Conservation (phyloP, 2,797 vertebrate species). For the Lacerta bilineata region DNA sequence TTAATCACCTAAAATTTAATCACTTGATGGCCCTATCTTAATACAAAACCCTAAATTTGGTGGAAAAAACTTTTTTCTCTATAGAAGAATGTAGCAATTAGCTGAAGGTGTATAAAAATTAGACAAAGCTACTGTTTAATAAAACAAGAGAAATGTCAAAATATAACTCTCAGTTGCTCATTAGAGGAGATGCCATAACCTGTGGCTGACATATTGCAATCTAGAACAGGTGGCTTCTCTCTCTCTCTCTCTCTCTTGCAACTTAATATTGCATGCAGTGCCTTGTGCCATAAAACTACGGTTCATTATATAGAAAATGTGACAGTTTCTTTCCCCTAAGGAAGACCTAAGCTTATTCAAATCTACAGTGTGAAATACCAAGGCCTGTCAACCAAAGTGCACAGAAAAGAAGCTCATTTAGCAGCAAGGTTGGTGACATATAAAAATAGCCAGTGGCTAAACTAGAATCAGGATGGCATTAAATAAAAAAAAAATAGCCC, state of each 20-base stretch:
- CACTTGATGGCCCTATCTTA: neutral
- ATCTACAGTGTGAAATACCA: conserved; percentile 49
- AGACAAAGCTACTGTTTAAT: conserved; percentile 54
- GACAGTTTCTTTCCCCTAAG: conserved; percentile 66
- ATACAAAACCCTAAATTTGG: neutral
- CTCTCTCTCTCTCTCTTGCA: conserved; percentile 16
- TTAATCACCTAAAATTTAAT: neutral
- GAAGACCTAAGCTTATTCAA: conserved; percentile 54
- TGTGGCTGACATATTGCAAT: conserved; percentile 42
- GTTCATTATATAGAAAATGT: conserved; percentile 59
- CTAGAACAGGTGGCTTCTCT: conserved; percentile 39
- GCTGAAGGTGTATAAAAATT: conserved; percentile 35
- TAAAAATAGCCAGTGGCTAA: conserved; percentile 35
- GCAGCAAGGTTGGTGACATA: neutral
- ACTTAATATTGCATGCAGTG: conserved; percentile 42
- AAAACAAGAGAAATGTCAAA: conserved; percentile 54
- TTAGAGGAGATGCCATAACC: conserved; percentile 50
- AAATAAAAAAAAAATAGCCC: neutral
- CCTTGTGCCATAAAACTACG: conserved; percentile 42
- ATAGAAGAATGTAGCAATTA: neutral
- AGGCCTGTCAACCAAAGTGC: conserved; percentile 54
- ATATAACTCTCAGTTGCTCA: conserved; percentile 34
- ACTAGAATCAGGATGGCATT: neutral
- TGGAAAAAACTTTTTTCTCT: neutral
- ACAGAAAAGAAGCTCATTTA: conserved; percentile 54